Evolutionary conservation across 2,797 vertebrate genomes (phyloP).

Genomic region (Ciconia nigra): DNA sequence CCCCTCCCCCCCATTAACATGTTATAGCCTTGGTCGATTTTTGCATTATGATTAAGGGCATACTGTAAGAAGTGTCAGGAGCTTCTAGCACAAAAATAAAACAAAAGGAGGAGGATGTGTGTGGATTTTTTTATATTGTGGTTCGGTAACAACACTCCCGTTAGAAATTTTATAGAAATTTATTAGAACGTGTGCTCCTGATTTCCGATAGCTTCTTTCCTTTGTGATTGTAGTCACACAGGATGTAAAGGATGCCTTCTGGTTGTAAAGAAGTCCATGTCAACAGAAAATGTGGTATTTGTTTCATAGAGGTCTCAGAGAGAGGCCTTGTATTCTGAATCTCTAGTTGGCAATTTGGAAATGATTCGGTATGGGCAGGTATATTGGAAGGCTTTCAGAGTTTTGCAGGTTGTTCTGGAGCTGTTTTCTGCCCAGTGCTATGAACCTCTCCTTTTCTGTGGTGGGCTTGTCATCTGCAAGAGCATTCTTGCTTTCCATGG

Average conservation of each 20-base stretch:
- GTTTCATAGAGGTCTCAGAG: neutral
- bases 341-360: neutral
- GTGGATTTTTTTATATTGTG: neutral
- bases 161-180: neutral
- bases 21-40: neutral
- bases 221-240: neutral
- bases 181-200: neutral
- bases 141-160: neutral
- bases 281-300: neutral
- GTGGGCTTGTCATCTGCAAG: neutral
- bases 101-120: rapidly evolving
- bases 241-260: neutral
- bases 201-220: neutral
- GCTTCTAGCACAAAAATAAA: neutral
- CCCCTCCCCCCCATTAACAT: too few species aligned
- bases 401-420: neutral
- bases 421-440: neutral
- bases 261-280: neutral
- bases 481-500: neutral
- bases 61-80: neutral
- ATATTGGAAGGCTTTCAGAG: neutral
- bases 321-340: neutral
- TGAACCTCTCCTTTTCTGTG: rapidly evolving
- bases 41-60: neutral
- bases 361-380: too few species aligned